phyloP scores from a whole-genome alignment of 2,797 vertebrate species.

The Sebastes miniatus region DNA sequence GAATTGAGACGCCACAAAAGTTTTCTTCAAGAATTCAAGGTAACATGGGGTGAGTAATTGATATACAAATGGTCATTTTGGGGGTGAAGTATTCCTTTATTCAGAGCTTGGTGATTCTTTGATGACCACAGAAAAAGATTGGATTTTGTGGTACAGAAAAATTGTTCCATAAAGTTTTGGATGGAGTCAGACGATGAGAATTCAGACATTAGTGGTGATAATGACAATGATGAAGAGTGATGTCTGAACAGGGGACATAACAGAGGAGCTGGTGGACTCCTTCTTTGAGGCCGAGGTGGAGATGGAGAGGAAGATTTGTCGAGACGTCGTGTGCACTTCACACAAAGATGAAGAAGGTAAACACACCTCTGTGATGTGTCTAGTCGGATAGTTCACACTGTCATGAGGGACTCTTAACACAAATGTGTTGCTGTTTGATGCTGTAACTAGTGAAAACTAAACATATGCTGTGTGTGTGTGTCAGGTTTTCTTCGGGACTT shows the following conservation, averaged over 20 bases:
- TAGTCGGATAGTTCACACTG: not conserved
- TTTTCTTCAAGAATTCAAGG: too few species aligned
- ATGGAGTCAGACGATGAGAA: not conserved
- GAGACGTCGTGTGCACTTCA: constrained; percentile 95
- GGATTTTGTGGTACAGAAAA: not conserved
- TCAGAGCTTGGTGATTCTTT: not conserved
- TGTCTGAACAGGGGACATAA: constrained; percentile 82
- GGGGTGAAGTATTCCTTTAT: not conserved
- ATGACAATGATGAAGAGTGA: not conserved
- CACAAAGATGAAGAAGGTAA: constrained; percentile 97
- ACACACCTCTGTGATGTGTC: not conserved
- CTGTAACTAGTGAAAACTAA: not conserved
- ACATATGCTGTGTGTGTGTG: constrained; percentile 23
- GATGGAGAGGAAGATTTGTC: constrained; percentile 96
- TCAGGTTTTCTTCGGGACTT: constrained; percentile 97
- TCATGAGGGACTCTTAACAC: not conserved
- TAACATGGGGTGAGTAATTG: not conserved
- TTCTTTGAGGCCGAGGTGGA: constrained; percentile 99
- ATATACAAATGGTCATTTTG: not conserved
- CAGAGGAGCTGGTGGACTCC: constrained; percentile 93
- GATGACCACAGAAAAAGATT: not conserved
- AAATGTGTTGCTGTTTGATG: not conserved
- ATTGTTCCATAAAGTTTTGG: not conserved
- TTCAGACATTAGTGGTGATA: not conserved
- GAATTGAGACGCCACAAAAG: too few species aligned